Evolutionary conservation across 1,140 invertebrate genomes (phyloP).

Genomic region (Trichonephila clavata): DNA sequence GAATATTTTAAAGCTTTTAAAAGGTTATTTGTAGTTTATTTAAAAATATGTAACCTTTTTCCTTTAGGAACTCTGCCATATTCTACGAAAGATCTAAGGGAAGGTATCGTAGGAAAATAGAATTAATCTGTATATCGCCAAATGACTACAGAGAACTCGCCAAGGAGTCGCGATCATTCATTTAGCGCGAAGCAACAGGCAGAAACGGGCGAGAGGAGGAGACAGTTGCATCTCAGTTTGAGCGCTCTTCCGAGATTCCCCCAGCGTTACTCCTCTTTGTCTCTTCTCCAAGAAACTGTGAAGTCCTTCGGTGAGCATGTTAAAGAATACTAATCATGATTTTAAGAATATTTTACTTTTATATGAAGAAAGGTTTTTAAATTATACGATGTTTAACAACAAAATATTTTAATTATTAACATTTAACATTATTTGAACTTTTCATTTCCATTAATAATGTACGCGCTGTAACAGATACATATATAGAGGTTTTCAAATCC

Average conservation of each 20-base stretch:
- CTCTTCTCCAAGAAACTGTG: background rate
- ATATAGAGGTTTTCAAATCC: too few relatives aligned
- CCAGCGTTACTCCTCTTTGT: background rate
- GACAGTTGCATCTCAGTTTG: background rate
- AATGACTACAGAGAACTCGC: constrained; percentile 16
- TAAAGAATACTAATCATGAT: background rate
- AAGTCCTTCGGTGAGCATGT: background rate
- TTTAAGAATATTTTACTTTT: background rate
- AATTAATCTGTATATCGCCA: constrained; percentile 13
- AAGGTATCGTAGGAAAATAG: background rate
- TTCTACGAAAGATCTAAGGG: too few relatives aligned
- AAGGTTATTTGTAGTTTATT: too few relatives aligned
- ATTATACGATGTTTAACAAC: too few relatives aligned
- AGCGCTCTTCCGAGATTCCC: background rate
- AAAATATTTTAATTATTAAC: too few relatives aligned
- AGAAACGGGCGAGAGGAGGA: background rate
- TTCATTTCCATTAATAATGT: too few relatives aligned
- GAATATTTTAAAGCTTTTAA: too few relatives aligned
- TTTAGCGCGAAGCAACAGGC: constrained; percentile 16
- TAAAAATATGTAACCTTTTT: too few relatives aligned
- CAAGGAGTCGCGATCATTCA: background rate
- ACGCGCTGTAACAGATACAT: too few relatives aligned
- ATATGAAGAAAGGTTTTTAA: too few relatives aligned
- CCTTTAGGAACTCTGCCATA: too few relatives aligned
- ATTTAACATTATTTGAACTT: too few relatives aligned